Evolutionary conservation across 2,888 invertebrate genomes (phyloP).

Genomic region (Drosophila birchii): DNA sequence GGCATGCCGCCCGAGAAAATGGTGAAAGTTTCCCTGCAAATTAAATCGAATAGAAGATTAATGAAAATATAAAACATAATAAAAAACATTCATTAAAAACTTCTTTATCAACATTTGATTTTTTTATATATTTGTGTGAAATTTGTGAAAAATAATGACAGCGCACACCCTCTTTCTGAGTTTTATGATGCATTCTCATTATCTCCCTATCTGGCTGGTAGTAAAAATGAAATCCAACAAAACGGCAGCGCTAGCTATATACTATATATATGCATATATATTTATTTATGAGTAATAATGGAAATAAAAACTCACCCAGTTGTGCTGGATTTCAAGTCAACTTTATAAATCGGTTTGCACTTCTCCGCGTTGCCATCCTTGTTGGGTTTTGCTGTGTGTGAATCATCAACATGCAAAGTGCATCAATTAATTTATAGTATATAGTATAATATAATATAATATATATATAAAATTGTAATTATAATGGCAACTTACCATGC

Average conservation of each 20-base stretch:
- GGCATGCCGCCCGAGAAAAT: conserved; percentile 99
- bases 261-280: background rate
- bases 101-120: background rate
- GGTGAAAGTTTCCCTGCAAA: conserved; percentile 93
- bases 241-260: background rate
- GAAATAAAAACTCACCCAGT: conserved; percentile 67
- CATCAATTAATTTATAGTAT: conserved; percentile 10
- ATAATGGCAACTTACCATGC: conserved; percentile 89
- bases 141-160: conserved; percentile 18
- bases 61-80: background rate
- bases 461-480: background rate
- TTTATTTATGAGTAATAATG: conserved; percentile 5
- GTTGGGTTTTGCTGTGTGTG: conserved; percentile 88
- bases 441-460: background rate
- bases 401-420: background rate
- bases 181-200: conserved; percentile 5
- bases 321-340: conserved; percentile 97
- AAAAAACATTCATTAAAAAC: background rate
- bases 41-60: background rate
- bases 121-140: too few relatives aligned
- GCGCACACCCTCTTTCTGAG: conserved; percentile 1
- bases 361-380: conserved; percentile 97
- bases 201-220: background rate
- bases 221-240: background rate
- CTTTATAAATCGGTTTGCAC: conserved; percentile 97